A percentile compares a stretch with the other conserved stretches of the same genome.
These are phyloP conservation scores for Archips xylosteana DNA, from an alignment of 2,888 invertebrate species.

Conservation along the genomic window DNA sequence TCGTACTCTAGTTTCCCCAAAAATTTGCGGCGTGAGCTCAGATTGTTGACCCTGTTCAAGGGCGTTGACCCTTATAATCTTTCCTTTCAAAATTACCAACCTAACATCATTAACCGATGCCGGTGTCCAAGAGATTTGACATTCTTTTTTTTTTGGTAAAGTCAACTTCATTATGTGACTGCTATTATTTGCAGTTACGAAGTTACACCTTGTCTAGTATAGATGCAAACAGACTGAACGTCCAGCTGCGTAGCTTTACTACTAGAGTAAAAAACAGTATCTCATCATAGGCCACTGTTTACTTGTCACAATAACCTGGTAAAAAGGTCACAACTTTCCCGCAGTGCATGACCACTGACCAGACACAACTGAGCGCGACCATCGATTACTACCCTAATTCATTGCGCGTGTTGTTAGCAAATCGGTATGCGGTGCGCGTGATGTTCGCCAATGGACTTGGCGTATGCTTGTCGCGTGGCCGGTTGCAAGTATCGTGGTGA, in stretches of 20 bases:
- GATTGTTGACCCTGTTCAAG: too few species aligned
- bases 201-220: too few species aligned
- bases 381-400: background rate
- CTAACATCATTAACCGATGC: too few species aligned
- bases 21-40: too few species aligned
- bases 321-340: conserved; percentile 56
- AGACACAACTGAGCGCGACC: background rate
- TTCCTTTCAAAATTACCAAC: too few species aligned
- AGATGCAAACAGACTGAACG: background rate
- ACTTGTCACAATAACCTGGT: conserved; percentile 16
- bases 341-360: conserved; percentile 27
- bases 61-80: too few species aligned
- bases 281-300: conserved; percentile 39
- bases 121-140: too few species aligned
- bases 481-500: background rate
- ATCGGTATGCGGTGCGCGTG: background rate
- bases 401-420: background rate
- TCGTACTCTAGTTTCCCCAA: too few species aligned
- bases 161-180: too few species aligned
- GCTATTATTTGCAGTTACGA: too few species aligned
- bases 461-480: background rate
- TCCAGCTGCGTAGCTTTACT: background rate
- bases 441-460: background rate
- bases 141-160: too few species aligned
- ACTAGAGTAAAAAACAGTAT: background rate